Base-by-base conservation (phyloP, 2,888 invertebrate genomes). In the Dolichopus griseipennis region DNA sequence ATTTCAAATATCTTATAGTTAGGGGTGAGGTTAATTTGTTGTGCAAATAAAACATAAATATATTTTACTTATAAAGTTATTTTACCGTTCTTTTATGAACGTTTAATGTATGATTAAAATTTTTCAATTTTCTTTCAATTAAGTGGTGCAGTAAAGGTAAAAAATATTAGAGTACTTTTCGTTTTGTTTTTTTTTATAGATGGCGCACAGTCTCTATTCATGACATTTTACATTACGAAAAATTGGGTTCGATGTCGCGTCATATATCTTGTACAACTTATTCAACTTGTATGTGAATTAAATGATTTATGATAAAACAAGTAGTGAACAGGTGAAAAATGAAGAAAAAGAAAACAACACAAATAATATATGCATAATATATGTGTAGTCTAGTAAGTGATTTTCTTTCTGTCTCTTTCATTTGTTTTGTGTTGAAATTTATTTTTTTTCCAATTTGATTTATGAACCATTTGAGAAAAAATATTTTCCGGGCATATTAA, bases 221-320 rank as follows among this genome's bases (percentile, higher is more conserved):
- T 37, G 37, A 7, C 37, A 37, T 37, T 9, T 37, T 37, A 12
- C 8, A 37, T 10, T 27, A 37, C 4, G 8, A 37, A 37, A 37
- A 37, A 37, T 12, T 37, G 5, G 12, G 12, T 7, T 37, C 37
- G 37, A 10, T 37, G 37, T 37, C 37, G 37, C 37, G 37, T 37
- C 37, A 7, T 27, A 27, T 27, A 5, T 27, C 27, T 27, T 27
- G 27, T 27, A 27, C 27, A 27, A 27, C 27, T 2, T 27, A 12
- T 15, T 52, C 18, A 15, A 18, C 52, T 6, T 52, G 52, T 52
- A 52, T 18, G 52, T 52, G 52, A 52, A 15, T 5, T 52, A n/a
- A 27, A 52, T 52, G 52, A 52, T 52, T 52, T 52, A 52, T 52
- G n/a, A 52, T 52, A 52, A 52, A 52, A 52, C 52, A 52, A 52